Percentiles rank a stretch among this genome's conserved stretches.
phyloP scores from a whole-genome alignment of 2,113 vertebrate genomes.

The Poecile atricapillus region DNA sequence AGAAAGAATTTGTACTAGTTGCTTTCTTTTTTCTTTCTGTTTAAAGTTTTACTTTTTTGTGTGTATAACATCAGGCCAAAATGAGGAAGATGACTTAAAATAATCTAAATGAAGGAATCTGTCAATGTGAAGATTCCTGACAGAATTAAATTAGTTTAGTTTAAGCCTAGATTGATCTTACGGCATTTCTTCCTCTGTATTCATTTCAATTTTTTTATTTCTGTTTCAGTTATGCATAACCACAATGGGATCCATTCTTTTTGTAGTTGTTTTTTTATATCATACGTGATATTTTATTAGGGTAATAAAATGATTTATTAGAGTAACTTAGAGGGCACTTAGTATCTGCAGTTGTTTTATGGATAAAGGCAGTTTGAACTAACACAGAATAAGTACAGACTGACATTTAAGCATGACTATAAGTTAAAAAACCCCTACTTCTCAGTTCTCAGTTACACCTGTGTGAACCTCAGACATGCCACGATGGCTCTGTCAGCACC shows the following conservation, averaged over 20 bases:
- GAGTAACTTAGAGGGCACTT: not conserved
- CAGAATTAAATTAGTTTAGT: not conserved
- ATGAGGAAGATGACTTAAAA: not conserved
- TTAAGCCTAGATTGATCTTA: not conserved
- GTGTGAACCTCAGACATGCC: not conserved
- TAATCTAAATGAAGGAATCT: not conserved
- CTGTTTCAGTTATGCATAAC: not conserved
- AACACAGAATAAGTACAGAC: not conserved
- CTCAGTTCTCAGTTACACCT: not conserved
- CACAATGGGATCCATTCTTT: not conserved
- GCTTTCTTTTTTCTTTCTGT: not conserved
- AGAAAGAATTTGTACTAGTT: slow-evolving; percentile 18
- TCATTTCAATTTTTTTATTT: not conserved
- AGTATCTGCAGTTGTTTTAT: not conserved
- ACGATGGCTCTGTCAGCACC: not conserved
- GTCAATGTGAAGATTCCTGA: not conserved
- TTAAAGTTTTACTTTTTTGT: not conserved
- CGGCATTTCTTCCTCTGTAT: not conserved
- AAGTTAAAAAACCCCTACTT: accelerated
- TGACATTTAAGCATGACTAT: not conserved
- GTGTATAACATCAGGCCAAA: not conserved
- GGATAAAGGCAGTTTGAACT: slow-evolving; percentile 14
- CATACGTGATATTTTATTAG: not conserved
- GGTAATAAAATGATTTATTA: too few species aligned
- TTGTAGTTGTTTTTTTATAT: not conserved